Conservation (phyloP, 1,140 invertebrate species). For the Rhynchophorus ferrugineus region DNA sequence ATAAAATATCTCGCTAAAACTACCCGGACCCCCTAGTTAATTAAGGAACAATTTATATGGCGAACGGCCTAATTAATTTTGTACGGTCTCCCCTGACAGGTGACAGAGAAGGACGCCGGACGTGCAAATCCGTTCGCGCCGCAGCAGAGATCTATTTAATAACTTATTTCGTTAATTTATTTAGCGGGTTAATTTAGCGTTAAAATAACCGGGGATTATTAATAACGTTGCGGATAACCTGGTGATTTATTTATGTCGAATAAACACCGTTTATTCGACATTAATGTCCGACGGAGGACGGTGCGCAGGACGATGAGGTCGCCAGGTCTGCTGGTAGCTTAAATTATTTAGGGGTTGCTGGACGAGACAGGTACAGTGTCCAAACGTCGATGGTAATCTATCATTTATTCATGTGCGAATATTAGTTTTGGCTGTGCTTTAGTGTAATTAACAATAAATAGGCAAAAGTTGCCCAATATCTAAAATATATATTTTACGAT, state of each 20-base stretch:
- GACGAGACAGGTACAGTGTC: no score
- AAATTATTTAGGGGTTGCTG: no score
- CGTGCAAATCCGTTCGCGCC: not conserved
- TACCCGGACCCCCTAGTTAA: not conserved
- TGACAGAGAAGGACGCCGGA: not conserved
- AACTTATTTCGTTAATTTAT: not conserved
- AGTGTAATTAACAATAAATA: no score
- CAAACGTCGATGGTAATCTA: no score
- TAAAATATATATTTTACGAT: no score
- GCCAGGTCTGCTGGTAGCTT: no score
- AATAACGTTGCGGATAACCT: not conserved
- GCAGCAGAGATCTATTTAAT: not conserved
- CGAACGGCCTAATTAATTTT: not conserved
- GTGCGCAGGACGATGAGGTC: no score
- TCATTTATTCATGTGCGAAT: no score
- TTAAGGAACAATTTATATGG: not conserved
- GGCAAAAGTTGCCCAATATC: no score
- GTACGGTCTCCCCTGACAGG: not conserved
- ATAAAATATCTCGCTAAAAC: not conserved
- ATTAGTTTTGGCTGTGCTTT: no score
- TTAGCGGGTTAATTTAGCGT: not conserved
- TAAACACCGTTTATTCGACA: not conserved
- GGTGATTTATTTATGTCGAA: not conserved
- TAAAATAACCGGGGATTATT: not conserved
- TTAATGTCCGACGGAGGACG: not conserved